Conservation (phyloP, 1,140 invertebrate species). For the Drosophila malerkotliana region DNA sequence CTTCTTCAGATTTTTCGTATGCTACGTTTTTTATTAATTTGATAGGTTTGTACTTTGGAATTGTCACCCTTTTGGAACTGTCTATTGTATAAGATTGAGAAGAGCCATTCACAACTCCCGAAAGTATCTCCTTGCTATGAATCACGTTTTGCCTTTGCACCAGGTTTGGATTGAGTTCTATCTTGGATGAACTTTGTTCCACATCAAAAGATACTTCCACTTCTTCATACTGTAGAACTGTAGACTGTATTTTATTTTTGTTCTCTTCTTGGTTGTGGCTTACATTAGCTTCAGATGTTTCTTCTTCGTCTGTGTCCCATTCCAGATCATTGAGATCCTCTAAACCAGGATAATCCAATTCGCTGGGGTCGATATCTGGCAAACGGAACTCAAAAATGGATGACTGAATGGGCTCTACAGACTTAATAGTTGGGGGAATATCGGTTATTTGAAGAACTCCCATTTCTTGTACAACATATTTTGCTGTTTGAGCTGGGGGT, state of each 20-base stretch:
- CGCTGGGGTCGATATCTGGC: conserved; percentile 21
- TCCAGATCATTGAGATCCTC: background rate
- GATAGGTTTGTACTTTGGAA: background rate
- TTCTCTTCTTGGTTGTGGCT: background rate
- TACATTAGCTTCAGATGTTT: background rate
- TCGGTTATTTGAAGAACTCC: background rate
- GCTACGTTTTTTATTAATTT: background rate
- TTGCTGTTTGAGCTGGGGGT: background rate
- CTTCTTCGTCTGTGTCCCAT: background rate
- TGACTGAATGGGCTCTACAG: background rate
- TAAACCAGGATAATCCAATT: background rate
- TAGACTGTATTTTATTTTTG: background rate
- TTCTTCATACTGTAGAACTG: conserved; percentile 7
- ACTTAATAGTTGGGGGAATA: background rate
- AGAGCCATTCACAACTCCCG: too few species aligned
- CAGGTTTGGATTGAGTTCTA: background rate
- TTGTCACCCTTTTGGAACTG: background rate
- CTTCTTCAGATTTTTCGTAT: background rate
- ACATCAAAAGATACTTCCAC: background rate
- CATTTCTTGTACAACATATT: conserved; percentile 12
- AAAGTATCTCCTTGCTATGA: background rate
- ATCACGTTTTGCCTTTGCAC: background rate
- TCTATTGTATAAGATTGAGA: background rate
- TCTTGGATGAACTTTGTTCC: background rate
- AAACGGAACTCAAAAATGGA: conserved; percentile 42